phyloP scores from a whole-genome alignment of 2,797 vertebrate genomes.

The Rousettus madagascariensis region DNA sequence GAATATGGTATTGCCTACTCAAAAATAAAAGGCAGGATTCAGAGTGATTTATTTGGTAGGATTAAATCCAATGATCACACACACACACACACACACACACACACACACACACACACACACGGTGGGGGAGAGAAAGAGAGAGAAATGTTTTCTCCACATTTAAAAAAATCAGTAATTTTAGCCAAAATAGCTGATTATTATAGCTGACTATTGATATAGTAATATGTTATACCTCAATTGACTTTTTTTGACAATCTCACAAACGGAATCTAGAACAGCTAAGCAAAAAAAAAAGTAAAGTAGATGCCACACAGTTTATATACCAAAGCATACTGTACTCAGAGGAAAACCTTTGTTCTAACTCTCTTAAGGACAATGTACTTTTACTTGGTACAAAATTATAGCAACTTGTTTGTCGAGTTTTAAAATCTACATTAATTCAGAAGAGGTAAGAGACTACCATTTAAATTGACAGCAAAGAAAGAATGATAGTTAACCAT shows the following conservation, averaged over 20 bases:
- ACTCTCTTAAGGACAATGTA: neutral
- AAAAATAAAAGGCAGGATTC: neutral
- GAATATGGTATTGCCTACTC: neutral
- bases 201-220: neutral
- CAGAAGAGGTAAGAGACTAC: neutral
- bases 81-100: neutral
- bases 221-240: neutral
- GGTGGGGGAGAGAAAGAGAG: too few species aligned
- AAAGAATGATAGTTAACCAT: neutral
- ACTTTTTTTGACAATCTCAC: neutral
- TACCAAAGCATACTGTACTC: neutral
- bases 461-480: neutral
- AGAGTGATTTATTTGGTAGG: neutral
- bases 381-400: conserved; percentile 6
- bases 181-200: neutral
- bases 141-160: neutral
- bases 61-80: neutral
- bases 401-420: neutral
- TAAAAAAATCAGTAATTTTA: conserved; percentile 27
- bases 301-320: neutral
- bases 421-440: conserved; percentile 22
- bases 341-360: neutral
- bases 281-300: neutral
- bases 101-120: neutral
- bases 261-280: neutral